Percentiles rank a stretch among this genome's conserved stretches.
These are phyloP conservation scores for Actinia equina DNA, from an alignment of 64 coral and sea anemone species.

Conservation along the genomic window DNA sequence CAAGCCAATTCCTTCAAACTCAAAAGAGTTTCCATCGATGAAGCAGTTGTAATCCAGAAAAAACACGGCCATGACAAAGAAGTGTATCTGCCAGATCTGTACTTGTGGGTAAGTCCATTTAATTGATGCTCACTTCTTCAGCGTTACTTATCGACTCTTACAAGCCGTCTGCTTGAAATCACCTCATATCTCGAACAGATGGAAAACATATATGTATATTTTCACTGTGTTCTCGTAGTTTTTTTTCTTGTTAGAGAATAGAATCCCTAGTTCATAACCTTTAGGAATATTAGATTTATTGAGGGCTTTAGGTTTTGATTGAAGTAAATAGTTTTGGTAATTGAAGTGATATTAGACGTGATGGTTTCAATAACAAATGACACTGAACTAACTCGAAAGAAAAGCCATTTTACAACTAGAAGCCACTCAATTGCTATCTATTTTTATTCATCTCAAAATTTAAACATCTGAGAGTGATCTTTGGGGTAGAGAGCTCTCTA, in stretches of 20 bases:
- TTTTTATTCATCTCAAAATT: background rate
- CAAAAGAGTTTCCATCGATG: background rate
- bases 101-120: conserved; percentile 85
- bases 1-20: conserved; percentile 22
- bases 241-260: background rate
- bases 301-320: conserved; percentile 26
- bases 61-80: conserved; percentile 64
- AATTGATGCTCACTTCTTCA: conserved; percentile 1
- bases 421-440: background rate
- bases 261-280: background rate
- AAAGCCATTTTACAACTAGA: background rate
- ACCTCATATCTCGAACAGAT: background rate
- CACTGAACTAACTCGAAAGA: background rate
- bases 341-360: conserved; percentile 18
- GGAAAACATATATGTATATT: background rate
- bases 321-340: conserved; percentile 5
- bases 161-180: background rate
- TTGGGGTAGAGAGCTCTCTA: background rate
- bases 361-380: conserved; percentile 23
- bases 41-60: background rate
- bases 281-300: background rate
- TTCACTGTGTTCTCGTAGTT: background rate
- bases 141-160: background rate
- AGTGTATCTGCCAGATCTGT: conserved; percentile 97
- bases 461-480: background rate